Evolutionary conservation across 2,888 invertebrate species (phyloP).

Genomic region (Pemphredon lugubris): DNA sequence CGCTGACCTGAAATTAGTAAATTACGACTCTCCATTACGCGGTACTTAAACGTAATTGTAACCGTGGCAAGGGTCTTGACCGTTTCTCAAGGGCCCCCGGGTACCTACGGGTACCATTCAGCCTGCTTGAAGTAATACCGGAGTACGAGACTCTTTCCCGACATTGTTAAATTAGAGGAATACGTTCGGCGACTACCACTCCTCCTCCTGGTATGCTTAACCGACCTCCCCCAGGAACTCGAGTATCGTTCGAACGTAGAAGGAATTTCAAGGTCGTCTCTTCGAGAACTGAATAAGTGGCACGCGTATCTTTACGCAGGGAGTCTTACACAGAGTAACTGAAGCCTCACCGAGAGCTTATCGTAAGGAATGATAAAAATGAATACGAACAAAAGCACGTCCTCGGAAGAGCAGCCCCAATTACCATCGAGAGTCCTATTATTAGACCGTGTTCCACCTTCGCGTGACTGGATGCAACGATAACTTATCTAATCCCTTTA

Average conservation of each 20-base stretch:
- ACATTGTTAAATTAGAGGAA: constrained; percentile 38
- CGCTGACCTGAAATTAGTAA: constrained; percentile 38
- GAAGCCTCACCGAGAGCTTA: too few species aligned
- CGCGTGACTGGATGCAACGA: too few species aligned
- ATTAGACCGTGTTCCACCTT: too few species aligned
- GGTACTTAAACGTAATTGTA: constrained; percentile 50
- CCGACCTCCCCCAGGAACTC: too few species aligned
- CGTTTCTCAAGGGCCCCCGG: constrained; percentile 40
- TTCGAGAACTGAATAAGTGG: constrained; percentile 1
- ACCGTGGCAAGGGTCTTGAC: constrained; percentile 50
- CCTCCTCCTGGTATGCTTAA: constrained; percentile 22
- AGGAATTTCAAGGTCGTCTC: constrained; percentile 11
- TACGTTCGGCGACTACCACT: constrained; percentile 27
- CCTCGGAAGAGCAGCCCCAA: too few species aligned
- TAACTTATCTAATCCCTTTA: constrained; percentile 6
- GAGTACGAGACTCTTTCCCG: constrained; percentile 15
- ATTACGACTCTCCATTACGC: constrained; percentile 36
- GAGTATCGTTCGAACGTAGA: too few species aligned
- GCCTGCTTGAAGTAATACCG: constrained; percentile 33
- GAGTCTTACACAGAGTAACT: too few species aligned
- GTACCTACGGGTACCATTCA: constrained; percentile 14
- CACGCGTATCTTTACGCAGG: not conserved
- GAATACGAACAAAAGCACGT: too few species aligned
- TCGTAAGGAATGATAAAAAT: too few species aligned
- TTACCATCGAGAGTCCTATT: too few species aligned